A percentile compares a stretch with the other conserved stretches of the same genome.
phyloP scores from a whole-genome alignment of 2,113 vertebrate species.

The Phrynocephalus versicolor region DNA sequence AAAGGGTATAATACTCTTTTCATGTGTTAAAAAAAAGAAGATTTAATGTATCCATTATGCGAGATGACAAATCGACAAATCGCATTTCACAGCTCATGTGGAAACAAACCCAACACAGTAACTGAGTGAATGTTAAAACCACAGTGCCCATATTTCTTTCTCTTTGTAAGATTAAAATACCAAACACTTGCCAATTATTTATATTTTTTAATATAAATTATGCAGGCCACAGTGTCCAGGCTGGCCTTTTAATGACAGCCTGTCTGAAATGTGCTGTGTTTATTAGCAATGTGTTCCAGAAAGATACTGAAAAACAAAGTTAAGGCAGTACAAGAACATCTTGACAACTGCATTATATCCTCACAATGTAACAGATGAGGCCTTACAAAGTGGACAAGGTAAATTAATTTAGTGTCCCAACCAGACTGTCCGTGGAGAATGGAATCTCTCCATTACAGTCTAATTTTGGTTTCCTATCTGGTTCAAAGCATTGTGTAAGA shows the following conservation, averaged over 20 bases:
- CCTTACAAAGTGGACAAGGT: conserved; percentile 65
- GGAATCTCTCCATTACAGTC: conserved; percentile 76
- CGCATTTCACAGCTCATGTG: not conserved
- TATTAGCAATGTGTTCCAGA: conserved; percentile 37
- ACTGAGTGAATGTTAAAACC: conserved; percentile 31
- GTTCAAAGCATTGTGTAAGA: conserved; percentile 76
- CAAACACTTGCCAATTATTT: not conserved
- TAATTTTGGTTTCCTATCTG: conserved; percentile 77
- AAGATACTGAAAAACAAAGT: conserved; percentile 65
- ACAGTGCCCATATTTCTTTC: not conserved
- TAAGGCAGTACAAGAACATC: conserved; percentile 66
- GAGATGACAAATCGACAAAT: conserved; percentile 2
- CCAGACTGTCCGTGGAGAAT: conserved; percentile 68
- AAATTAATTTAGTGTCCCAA: conserved; percentile 77
- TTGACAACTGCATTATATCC: conserved; percentile 72
- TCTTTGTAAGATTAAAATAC: conserved; percentile 13
- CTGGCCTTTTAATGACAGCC: conserved; percentile 41
- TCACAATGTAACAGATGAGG: conserved; percentile 73
- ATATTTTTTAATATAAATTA: conserved; percentile 29
- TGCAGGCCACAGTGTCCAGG: conserved; percentile 8
- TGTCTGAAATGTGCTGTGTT: conserved; percentile 57
- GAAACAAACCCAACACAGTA: conserved; percentile 9
- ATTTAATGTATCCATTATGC: not conserved
- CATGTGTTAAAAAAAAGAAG: conserved; percentile 6
- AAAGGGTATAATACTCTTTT: conserved; percentile 41